Conservation (phyloP, 2,113 vertebrate species). For the Lycaon pictus region DNA sequence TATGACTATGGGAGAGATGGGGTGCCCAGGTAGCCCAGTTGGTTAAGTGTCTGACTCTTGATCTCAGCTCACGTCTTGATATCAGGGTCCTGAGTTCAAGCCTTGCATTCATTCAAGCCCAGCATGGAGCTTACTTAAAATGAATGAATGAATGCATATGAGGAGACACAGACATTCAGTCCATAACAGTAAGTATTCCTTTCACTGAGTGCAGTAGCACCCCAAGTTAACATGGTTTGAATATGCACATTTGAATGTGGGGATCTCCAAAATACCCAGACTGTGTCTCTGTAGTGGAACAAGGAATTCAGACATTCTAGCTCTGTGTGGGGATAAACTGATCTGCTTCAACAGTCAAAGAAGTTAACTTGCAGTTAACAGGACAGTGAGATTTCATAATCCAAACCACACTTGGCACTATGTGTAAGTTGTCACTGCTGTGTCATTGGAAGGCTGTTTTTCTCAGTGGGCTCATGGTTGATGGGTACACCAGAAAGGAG, state of each 20-base stretch:
- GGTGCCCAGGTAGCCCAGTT: not conserved
- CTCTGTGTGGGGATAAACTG: not conserved
- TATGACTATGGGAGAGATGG: not conserved
- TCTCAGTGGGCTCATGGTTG: not conserved
- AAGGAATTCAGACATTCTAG: not conserved
- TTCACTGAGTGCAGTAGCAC: slow-evolving; percentile 22
- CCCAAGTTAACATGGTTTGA: not conserved
- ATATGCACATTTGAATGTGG: not conserved
- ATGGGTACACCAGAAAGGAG: not conserved
- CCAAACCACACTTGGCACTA: not conserved
- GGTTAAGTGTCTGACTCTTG: not conserved
- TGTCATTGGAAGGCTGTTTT: slow-evolving; percentile 55
- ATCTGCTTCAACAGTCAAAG: slow-evolving; percentile 42
- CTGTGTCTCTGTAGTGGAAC: not conserved
- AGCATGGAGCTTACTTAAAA: not conserved
- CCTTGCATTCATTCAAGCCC: fast-evolving
- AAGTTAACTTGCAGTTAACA: slow-evolving; percentile 36
- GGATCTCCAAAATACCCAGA: not conserved
- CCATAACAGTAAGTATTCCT: not conserved
- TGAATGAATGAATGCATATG: not conserved
- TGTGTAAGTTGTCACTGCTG: not conserved
- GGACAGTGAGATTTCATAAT: slow-evolving; percentile 63
- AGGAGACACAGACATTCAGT: not conserved
- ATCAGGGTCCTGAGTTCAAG: not conserved
- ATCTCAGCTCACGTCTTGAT: not conserved